Base-by-base conservation (phyloP, 2,797 vertebrate genomes). In the Pogonophryne albipinna region DNA sequence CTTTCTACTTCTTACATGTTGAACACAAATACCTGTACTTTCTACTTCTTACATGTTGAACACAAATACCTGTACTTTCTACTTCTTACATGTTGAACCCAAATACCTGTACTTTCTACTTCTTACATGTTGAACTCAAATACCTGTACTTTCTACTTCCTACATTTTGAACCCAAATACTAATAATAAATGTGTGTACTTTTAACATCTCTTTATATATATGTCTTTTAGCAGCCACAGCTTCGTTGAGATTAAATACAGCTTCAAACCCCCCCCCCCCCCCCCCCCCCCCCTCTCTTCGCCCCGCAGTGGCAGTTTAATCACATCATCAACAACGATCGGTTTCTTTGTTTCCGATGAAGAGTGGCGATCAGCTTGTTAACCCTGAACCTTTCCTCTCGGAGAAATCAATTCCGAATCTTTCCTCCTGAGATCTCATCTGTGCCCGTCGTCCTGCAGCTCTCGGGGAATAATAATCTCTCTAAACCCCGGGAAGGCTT, bases 401-500 rank as follows among this genome's bases (percentile, higher is more conserved):
- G 4, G 52, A 66, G 67, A 76, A 87, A 87, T 77, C 79, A 44
- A 50, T 85, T 53, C 82, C 6, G 66, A 75, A 79, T 86, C 84
- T 87, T 78, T 74, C 63, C 64, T 0, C 59, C 1, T 64, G 0
- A 13, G 27, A 58, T 45, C 76, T 85, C 82, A 53, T 79, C 78
- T 61, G 57, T 60, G 73, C 70, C 84, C 61, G 76, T 79, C 60
- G 49, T 89, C 84, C 89, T 83, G 58, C 68, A 74, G 80, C 87
- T 85, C 80, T 80, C 73, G 78, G 80, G 81, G 83, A 86, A 77
- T 87, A 86, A 77, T 87, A 89, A 90, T 90, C 87, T 74, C 80
- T 82, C 85, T 85, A 87, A 83, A 83, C 78, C 83, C 71, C 69
- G 80, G 75, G 78, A 84, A 74, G 12, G 67, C 84, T 87, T 76